Percentiles rank a stretch among this genome's conserved stretches.
Conservation (phyloP, 2,797 vertebrate species). For the Jordanella pulchra region DNA sequence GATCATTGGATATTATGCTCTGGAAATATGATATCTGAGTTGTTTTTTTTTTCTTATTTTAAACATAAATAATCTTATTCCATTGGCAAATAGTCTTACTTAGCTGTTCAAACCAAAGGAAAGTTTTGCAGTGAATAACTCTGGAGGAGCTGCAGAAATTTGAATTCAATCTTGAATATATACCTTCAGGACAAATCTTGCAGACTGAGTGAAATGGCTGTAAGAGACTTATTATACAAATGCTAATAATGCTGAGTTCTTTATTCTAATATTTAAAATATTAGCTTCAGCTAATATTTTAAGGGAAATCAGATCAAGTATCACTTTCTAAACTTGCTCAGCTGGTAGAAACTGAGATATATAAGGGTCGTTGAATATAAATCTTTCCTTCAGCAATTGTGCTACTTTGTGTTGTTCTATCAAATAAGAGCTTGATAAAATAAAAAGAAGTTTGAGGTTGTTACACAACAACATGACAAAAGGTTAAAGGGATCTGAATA, state of each 20-base stretch:
- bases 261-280: too few relatives aligned
- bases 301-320: neutral
- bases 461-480: neutral
- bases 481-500: neutral
- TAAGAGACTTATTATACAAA: neutral
- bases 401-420: neutral
- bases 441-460: neutral
- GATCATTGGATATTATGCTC: too few relatives aligned
- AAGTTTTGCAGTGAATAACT: neutral
- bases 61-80: too few relatives aligned
- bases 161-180: neutral
- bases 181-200: neutral
- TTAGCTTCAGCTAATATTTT: neutral
- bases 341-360: neutral
- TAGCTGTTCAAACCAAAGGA: too few relatives aligned
- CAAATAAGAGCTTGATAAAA: neutral
- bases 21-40: too few relatives aligned
- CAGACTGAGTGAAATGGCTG: neutral
- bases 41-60: too few relatives aligned
- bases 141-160: neutral
- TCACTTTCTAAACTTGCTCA: neutral
- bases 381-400: neutral
- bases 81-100: too few relatives aligned
- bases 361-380: too few relatives aligned
- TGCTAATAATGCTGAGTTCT: too few relatives aligned